Conservation (phyloP, 2,888 invertebrate genomes). For the Cephus nigrinus region DNA sequence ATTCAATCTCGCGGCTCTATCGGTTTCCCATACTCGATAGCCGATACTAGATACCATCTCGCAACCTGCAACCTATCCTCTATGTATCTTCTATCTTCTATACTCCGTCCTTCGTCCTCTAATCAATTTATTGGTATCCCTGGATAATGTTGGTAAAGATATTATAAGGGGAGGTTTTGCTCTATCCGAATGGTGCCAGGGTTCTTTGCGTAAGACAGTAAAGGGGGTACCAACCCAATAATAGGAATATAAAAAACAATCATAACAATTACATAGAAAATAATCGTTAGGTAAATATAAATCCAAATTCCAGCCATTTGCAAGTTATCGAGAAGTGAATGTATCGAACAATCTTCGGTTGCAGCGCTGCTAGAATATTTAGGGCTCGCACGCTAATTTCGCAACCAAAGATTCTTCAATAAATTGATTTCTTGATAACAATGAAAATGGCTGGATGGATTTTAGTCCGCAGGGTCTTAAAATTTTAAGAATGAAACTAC, state of each 20-base stretch:
- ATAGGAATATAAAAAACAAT: background rate
- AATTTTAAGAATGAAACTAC: too few species aligned
- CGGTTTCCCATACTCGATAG: slow-evolving; percentile 41
- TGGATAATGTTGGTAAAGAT: background rate
- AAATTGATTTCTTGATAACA: too few species aligned
- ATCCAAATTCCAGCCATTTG: too few species aligned
- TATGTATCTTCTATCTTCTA: background rate
- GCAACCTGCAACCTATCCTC: background rate
- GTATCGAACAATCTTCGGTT: too few species aligned
- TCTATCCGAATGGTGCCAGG: slow-evolving; percentile 1
- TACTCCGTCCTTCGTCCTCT: slow-evolving; percentile 10
- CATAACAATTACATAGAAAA: background rate
- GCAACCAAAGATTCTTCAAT: too few species aligned
- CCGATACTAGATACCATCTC: background rate
- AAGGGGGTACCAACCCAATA: background rate
- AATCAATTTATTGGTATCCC: slow-evolving; percentile 35
- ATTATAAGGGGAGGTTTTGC: background rate
- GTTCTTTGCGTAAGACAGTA: slow-evolving; percentile 11
- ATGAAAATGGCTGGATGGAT: too few species aligned
- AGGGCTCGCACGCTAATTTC: too few species aligned
- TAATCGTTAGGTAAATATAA: too few species aligned
- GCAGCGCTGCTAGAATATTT: too few species aligned
- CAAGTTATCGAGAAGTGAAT: too few species aligned
- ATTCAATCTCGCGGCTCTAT: slow-evolving; percentile 50
- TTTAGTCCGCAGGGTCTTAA: too few species aligned